These are phyloP conservation scores for Cynopterus brachyotis DNA, from an alignment of 2,113 vertebrate species.

Conservation along the genomic window DNA sequence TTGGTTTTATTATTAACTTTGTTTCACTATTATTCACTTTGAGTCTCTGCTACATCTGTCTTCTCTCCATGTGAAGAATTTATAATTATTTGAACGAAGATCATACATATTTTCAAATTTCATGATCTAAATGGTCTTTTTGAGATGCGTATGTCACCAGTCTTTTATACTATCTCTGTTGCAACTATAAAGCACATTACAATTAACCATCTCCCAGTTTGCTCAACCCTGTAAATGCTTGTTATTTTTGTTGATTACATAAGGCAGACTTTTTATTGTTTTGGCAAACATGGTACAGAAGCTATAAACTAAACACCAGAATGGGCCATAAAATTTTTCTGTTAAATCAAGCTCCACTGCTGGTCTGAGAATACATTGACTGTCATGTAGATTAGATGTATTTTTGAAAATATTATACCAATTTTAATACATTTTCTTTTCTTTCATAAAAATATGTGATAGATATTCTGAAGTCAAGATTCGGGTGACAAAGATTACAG, in stretches of 20 bases:
- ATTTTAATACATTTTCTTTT: slow-evolving; percentile 36
- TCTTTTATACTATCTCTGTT: slow-evolving; percentile 45
- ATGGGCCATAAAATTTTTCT: slow-evolving; percentile 49
- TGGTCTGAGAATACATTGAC: slow-evolving; percentile 48
- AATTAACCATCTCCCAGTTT: slow-evolving; percentile 50
- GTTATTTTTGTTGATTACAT: slow-evolving; percentile 70
- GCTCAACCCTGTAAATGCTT: slow-evolving; percentile 58
- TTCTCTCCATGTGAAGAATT: background rate
- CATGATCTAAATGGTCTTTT: background rate
- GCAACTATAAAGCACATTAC: slow-evolving; percentile 51
- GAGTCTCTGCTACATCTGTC: background rate
- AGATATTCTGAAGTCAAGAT: slow-evolving; percentile 28
- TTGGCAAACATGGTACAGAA: slow-evolving; percentile 53
- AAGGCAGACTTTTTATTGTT: slow-evolving; percentile 68
- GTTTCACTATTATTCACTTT: background rate
- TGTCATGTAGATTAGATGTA: slow-evolving; percentile 13
- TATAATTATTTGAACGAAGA: slow-evolving; percentile 46
- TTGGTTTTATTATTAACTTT: background rate
- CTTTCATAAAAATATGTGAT: slow-evolving; percentile 44
- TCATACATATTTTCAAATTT: background rate
- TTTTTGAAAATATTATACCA: slow-evolving; percentile 42
- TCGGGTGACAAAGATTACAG: background rate
- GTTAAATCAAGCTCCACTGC: slow-evolving; percentile 31
- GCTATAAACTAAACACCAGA: slow-evolving; percentile 57
- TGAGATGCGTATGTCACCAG: background rate